Evolutionary conservation across 2,888 invertebrate species (phyloP), one percentile per base, ranked within the genome.

Genomic region (Drepana falcataria): DNA sequence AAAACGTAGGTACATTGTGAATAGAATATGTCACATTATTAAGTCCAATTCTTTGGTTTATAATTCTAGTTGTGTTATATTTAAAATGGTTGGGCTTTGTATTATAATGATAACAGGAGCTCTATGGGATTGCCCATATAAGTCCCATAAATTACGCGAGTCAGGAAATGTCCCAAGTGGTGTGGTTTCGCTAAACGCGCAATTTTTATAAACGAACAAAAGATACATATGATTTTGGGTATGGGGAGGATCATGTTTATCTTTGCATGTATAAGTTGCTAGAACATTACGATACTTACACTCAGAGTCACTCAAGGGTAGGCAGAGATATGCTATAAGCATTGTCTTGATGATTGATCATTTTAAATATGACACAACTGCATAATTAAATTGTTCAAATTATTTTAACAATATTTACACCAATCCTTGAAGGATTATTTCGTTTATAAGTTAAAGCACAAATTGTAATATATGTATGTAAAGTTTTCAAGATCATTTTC

Each of bases 31-130:
- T 44, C 44, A 44, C 44, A 44, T 44, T 44, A 44, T 2, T 9
- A 9, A 44, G 44, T 44, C 44, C 44, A 44, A 44, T 44, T 44
- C 44, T 44, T 44, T 44, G 44, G 44, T 44, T 9, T 9, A 57
- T 55, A 58, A 61, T 59, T 61, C 59, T 68, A 68, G 56, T 56
- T 64, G 66, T 54, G 59, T 44, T 2, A 44, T 44, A 44, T 44
- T 44, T 44, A 44, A 44, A 44, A 44, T 44, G 44, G 1, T 9
- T 9, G 9, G 9, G 0, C 21, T 37, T 37, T 9, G 44, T 44
- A 9, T 9, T 9, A 6, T 44, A 44, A 41, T 44, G 21, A 21
- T 1, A 21, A 21, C 21, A 21, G 21, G 21, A 21, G 21, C 21
- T 21, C 21, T 1, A 21, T 21, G 21, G 21, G 21, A 21, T 21